Base-by-base conservation (phyloP, 2,797 vertebrate genomes). In the Mormyrus proboscirostris region DNA sequence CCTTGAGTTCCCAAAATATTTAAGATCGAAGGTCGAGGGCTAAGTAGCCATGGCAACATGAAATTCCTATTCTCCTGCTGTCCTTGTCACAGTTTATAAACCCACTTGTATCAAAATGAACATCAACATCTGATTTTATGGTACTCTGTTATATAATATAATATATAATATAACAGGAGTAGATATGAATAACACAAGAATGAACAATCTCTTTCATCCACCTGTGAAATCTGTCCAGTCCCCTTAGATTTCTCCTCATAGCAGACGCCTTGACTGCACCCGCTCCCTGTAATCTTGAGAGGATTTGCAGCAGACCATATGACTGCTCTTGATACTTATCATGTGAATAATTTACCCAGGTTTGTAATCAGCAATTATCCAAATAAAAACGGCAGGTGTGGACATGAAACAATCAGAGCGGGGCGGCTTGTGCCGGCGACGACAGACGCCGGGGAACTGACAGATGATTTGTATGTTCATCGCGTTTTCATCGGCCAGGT, bases 1-100 rank as follows among this genome's bases (percentile, higher is more conserved):
- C 92, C 94, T 90, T 92, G 91, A 91, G 83, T 90, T 91, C 91
- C 91, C 89, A 90, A 93, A 94, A 93, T 94, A 89, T 69, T 62
- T 57, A 79, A 47, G 73, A 79, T 86, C 59, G 76, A 79, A 47
- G 73, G 86, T 86, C 59, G 76, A 85, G 47, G n/a, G 22, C 33
- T 12, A 25, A 86, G 90, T 86, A 88, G 87, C 88, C 49, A 76
- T 88, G 76, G 90, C 86, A 89, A 91, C 89, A 86, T 88, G 51
- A 88, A 51, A 89, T 89, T 29, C 29, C 3, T 51, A 22, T 12
- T 53, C 89, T 88, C 88, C 49, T 88, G 8, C 8, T 8, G 10
- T 22, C 25, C 22, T 57, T 86, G 73, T 84, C n/a, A 59, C 53
- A 25, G 44, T 3, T 55, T 2, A n/a, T 82, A 44, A 50, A 79